Base-by-base conservation (phyloP, 53 echinoderm and acorn worm genomes). In the Apostichopus leukothele region DNA sequence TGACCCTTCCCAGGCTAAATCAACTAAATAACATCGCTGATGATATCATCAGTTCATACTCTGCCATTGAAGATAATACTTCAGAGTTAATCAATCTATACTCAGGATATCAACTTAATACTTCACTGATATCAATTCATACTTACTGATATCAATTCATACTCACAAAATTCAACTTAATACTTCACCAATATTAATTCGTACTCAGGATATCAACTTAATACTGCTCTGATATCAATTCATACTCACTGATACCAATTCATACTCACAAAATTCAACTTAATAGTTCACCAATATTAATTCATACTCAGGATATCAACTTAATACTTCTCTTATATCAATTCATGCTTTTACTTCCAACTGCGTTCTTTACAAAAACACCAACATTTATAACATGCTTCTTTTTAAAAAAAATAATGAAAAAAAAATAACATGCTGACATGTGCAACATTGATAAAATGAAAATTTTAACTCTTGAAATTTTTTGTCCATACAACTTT, bases 401-500 rank as follows among this genome's bases (percentile, higher is more conserved):
- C 39, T 75, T 39, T 25, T 39, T 25, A 10, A 84, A 60, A 39
- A 39, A 3, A 39, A 39, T 39, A 39, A 39, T 39, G n/a, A 39
- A 39, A 39, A 39, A 39, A 39, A 39, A 39, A 39, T 39, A 26
- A 60, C 85, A 66, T 50, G 68, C 54, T 55, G 81, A 85, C 50
- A 50, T 85, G 85, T 85, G 85, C 67, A 26, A 85, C 85, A 85
- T 50, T 67, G 85, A 85, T 63, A 51, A 39, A 76, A 76, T 0
- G 11, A 76, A 76, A 76, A n/a, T 75, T 75, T 71, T 16, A 71
- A 71, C 71, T 81, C 54, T 81, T 85, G 50, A 85, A 81, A 85
- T 85, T 85, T 85, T 84, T 85, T 52, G 77, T 81, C 59, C 81
- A 81, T 85, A 85, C 85, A 85, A 85, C 67, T 85, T 67, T 85